Evolutionary conservation across 2,797 vertebrate species (phyloP).

Genomic region (Crocidura indochinensis): DNA sequence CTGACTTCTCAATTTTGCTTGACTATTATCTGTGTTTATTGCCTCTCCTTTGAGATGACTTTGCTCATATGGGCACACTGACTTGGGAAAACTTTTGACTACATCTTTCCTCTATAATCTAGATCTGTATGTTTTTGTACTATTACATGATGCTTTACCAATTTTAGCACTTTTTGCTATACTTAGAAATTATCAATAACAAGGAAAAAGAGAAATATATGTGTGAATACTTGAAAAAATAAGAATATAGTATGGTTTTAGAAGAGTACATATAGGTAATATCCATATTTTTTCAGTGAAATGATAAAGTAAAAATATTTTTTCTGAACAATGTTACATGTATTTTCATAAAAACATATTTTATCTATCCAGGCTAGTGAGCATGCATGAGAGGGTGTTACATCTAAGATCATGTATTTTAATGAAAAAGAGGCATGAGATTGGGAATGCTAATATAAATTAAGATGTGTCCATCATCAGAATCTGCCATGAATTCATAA

Average conservation of each 20-base stretch:
- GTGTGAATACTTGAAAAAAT: constrained; percentile 35
- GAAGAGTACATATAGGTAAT: neutral
- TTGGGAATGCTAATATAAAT: constrained; percentile 35
- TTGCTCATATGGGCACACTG: neutral
- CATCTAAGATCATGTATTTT: neutral
- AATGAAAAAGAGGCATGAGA: neutral
- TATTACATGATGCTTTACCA: neutral
- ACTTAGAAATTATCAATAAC: neutral
- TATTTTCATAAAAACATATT: constrained; percentile 5
- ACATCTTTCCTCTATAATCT: neutral
- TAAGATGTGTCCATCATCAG: neutral
- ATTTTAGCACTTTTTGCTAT: constrained; percentile 22
- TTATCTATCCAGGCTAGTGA: constrained; percentile 8
- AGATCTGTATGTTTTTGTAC: neutral
- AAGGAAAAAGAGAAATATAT: neutral
- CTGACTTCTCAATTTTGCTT: constrained; percentile 14
- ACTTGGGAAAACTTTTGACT: neutral
- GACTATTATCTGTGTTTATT: neutral
- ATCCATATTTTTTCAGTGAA: neutral
- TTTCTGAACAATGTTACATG: neutral
- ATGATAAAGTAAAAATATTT: neutral
- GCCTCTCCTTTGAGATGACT: neutral
- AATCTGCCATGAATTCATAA: constrained; percentile 33
- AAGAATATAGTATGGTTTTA: neutral
- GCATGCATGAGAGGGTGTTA: constrained; percentile 6